Conservation (phyloP, 2,113 vertebrate genomes). For the Caretta caretta region DNA sequence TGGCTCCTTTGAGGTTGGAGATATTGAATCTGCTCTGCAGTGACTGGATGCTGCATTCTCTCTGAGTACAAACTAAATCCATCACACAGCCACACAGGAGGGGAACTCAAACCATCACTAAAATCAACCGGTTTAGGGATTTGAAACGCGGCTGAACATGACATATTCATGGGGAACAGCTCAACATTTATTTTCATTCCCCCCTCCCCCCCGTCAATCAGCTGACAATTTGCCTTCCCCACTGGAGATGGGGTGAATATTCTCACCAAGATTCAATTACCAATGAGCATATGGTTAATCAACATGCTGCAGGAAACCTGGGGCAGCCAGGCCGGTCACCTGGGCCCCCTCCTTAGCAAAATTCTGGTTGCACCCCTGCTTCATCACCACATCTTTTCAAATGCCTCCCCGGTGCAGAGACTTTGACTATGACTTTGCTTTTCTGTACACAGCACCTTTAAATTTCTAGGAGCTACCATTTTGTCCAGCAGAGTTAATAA, state of each 20-base stretch:
- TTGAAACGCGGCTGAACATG: neutral
- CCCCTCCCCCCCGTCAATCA: neutral
- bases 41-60: neutral
- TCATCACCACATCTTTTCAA: no score
- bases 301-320: neutral
- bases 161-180: neutral
- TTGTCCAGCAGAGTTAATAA: no score
- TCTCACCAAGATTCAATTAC: neutral
- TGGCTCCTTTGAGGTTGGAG: neutral
- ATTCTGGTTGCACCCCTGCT: no score
- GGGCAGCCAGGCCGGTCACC: no score
- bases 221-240: neutral
- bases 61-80: neutral
- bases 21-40: neutral
- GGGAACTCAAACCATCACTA: neutral
- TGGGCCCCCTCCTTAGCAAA: no score
- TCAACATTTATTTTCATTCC: neutral
- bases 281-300: neutral
- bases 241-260: neutral
- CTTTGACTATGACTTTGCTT: no score
- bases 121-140: rapidly evolving
- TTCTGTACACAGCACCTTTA: no score
- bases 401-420: no score
- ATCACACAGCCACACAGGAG: neutral
- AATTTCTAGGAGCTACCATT: no score